Base-by-base conservation (phyloP, 2,113 vertebrate genomes). In the Spheniscus mendiculus region DNA sequence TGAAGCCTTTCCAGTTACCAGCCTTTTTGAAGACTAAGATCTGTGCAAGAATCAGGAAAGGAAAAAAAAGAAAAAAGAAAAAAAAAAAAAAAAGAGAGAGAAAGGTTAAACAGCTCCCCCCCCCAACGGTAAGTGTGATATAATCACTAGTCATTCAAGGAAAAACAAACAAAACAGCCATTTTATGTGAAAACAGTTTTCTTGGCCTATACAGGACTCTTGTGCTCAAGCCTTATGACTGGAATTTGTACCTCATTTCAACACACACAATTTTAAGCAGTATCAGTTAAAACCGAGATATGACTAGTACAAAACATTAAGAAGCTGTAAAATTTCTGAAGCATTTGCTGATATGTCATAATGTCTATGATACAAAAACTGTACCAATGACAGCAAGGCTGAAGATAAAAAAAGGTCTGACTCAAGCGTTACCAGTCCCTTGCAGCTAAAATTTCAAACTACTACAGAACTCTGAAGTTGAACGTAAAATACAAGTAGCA, bases 401-500 rank as follows among this genome's bases (percentile, higher is more conserved):
- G n/a, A 82, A 92, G 34, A 45, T 56, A 96, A 78, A n/a, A 89
- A 96, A 78, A 83, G 9, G 71, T 69, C 42, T 85, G 27, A 77
- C 59, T 66, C 34, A 50, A 71, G 86, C 5, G 2, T 79, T 56
- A 83, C 30, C 83, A 77, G 38, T 69, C 15, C 76, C 50, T 55
- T 62, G 67, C 58, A 94, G 90, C 50, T 95, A 97, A 85, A 92
- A 88, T 86, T 93, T 93, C 66, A 91, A 89, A 79, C 81, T 83
- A 87, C 86, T 96, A 90, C 34, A 80, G 34, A 91, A 89, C 16
- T 69, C 59, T 70, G 93, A 88, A 90, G 74, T 42, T 89, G 49
- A 93, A 96, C 89, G 26, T 53, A 95, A 95, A 95, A 95, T 36
- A 86, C 65, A 97, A 96, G 94, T 56, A 84, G 34, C 23, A 94